These are phyloP conservation scores for Trochalopteron elliotii DNA, from an alignment of 2,113 vertebrate species.

Conservation along the genomic window DNA sequence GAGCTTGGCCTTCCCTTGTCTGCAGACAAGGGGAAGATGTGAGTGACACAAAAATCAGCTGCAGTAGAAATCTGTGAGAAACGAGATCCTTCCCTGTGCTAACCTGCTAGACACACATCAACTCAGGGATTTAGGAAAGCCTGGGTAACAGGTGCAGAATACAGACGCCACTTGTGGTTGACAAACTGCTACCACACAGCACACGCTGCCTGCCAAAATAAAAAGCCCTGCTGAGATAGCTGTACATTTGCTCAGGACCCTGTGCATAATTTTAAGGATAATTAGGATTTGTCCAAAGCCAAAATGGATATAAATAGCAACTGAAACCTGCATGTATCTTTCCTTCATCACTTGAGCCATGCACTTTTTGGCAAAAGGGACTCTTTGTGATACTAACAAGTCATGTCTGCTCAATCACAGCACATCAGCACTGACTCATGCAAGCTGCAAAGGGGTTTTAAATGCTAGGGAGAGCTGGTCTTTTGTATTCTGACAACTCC, in stretches of 20 bases:
- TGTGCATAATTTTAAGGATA: slow-evolving; percentile 10
- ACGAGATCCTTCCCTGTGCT: neutral
- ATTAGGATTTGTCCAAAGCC: neutral
- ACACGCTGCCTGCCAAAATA: neutral
- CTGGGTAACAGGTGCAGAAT: neutral
- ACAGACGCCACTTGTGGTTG: neutral
- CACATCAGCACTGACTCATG: slow-evolving; percentile 8
- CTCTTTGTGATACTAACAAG: slow-evolving; percentile 3
- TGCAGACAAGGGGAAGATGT: neutral
- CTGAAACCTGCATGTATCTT: slow-evolving; percentile 3
- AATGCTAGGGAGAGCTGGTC: slow-evolving; percentile 19
- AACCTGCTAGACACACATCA: neutral
- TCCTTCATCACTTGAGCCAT: neutral
- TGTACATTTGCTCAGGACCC: neutral
- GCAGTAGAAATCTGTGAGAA: neutral
- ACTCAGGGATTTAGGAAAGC: neutral
- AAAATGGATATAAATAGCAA: slow-evolving; percentile 25
- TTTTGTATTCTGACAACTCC: slow-evolving; percentile 44
- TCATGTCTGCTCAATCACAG: neutral
- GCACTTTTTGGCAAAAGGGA: slow-evolving; percentile 6
- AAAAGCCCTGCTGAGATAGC: neutral
- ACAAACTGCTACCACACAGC: neutral
- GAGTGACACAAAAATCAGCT: neutral
- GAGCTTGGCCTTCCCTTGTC: neutral
- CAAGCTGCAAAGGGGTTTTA: slow-evolving; percentile 6